Base-by-base conservation (phyloP, 2,113 vertebrate genomes). In the Baryphthengus martii region DNA sequence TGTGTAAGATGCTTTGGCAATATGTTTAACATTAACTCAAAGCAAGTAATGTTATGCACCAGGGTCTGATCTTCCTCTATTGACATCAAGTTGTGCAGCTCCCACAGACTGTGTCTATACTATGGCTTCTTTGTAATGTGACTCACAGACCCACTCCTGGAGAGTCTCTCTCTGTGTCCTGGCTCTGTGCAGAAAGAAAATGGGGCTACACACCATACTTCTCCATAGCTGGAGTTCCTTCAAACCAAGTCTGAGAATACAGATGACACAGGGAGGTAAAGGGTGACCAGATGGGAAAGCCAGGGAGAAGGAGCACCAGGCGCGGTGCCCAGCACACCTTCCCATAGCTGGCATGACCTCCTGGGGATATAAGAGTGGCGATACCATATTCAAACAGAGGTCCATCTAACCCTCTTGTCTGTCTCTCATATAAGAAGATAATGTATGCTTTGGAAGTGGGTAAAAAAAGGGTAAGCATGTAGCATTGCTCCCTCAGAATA, bases 21-120 rank as follows among this genome's bases (percentile, higher is more conserved):
- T 85, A 72, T 93, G 90, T 90, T 96, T 94, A 93, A 85, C 78
- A 83, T 97, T 96, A 93, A 89, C 79, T 85, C 76, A 74, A 89
- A 78, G 28, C 37, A 80, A 92, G 67, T 70, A 77, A 87, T 95
- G 94, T 92, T 81, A 90, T 56, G 81, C 90, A 90, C 29, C 31
- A 61, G 89, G 40, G 24, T 73, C 89, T 96, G 73, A 93, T 90
- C 80, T 92, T 95, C 67, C 72, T 90, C 49, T 82, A 49, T 13
- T 92, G 92, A 75, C 74, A 94, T 39, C 12, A 75, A 75, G 49
- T 89, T 78, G 28, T 20, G 3, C 31, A 61, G 84, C 28, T 90
- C 72, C 79, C 0, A 0, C 76, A 42, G 76, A 17, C 88, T 77
- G 24, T 55, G 62, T 77, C 65, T 93, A 2, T n/a, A 6, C 47